Base-by-base conservation (phyloP, 2,888 invertebrate species). In the Iphiclides podalirius region DNA sequence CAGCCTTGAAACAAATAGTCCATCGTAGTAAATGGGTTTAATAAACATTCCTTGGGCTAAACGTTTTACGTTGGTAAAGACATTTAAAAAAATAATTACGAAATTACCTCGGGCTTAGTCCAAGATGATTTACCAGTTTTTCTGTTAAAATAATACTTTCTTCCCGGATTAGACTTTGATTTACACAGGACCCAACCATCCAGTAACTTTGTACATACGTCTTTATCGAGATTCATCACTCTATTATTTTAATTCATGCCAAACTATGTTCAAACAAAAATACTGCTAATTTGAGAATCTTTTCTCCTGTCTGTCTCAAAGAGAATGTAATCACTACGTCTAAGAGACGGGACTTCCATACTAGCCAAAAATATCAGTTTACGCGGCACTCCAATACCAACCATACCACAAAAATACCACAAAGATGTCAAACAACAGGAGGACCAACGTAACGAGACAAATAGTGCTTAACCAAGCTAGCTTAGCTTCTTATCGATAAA, bases 41-140 rank as follows among this genome's bases (percentile, higher is more conserved):
- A n/a, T n/a, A n/a, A n/a, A n/a, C n/a, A n/a, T n/a, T n/a, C n/a
- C n/a, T n/a, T n/a, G n/a, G n/a, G n/a, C n/a, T n/a, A n/a, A n/a
- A n/a, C n/a, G n/a, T n/a, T n/a, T n/a, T n/a, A n/a, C n/a, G n/a
- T n/a, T n/a, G 20, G 20, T 20, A 20, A 20, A 6, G 20, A 20
- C 20, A 20, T 20, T n/a, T n/a, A 61, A 42, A 46, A 52, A 52
- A 60, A 58, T 59, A 70, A 63, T 63, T 68, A 66, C 58, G 67
- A 74, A 72, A 75, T 69, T 69, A 87, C 88, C 79, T 77, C 75
- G 47, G 88, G 87, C 70, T 78, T 68, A 23, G 78, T 77, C 88
- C 88, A 88, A 53, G 79, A 84, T 52, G 88, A 87, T 66, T 79
- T 82, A 54, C 87, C 87, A 44, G 83, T 87, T 72, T 75, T 85